Evolutionary conservation across 2,888 invertebrate genomes (phyloP), one percentile per base, ranked within the genome.

Genomic region (Tridacna crocea): DNA sequence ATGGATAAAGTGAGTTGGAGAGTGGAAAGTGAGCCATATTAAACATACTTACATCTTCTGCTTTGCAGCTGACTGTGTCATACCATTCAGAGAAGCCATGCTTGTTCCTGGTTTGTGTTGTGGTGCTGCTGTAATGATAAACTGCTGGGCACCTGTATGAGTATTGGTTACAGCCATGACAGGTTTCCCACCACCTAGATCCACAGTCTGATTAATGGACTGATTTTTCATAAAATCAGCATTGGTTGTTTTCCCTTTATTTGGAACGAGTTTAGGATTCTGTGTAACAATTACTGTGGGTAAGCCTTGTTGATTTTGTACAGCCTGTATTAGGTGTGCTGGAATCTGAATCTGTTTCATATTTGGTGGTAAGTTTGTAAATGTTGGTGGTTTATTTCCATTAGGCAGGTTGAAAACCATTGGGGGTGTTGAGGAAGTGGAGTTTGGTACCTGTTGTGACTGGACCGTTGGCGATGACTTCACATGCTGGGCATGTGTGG

Each of bases 301-400:
- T 36, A 89, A 65, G 15, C 88, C 87, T 65, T 89, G 90, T 11
- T 84, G 80, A 61, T 82, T 85, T 74, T 87, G 85, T 26, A 88
- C 79, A 26, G 85, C 85, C 65, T 90, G 89, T 19, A 90, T 79
- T 68, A 90, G 75, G 27, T 88, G 88, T 27, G 89, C 87, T 22
- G 90, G 89, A 68, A 91, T 89, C 76, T 88, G 90, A 51, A 90
- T 89, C 72, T 88, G 86, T 70, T 89, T 90, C 76, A 87, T 80
- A 48, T 82, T 83, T 11, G 77, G 79, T 22, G 82, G 75, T 65
- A 84, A 61, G 58, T 78, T 84, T 2, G 81, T 75, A 0, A 87
- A 75, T 27, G 75, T 78, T 10, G 85, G 84, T 4, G 79, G 60
- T 68, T 85, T 84, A 63, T 73, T 79, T 36, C 85, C 83, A 73